phyloP scores from a whole-genome alignment of 2,888 invertebrate species.

The Andrena camellia region DNA sequence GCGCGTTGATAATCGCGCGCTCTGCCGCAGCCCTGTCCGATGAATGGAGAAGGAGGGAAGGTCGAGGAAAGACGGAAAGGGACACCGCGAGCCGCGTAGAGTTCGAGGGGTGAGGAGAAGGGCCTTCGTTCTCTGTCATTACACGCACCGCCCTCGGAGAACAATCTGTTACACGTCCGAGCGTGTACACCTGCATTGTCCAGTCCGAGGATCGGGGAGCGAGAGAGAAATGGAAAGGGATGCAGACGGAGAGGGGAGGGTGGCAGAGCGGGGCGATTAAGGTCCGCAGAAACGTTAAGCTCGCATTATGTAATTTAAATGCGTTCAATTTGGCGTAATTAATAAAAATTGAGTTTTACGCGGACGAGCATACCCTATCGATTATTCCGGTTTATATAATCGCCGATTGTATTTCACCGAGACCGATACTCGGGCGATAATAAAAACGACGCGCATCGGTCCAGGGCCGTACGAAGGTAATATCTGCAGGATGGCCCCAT shows the following conservation, averaged over 20 bases:
- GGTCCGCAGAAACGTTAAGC: constrained; percentile 40
- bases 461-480: constrained; percentile 76
- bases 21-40: not conserved
- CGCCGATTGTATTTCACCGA: constrained; percentile 49
- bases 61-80: not conserved
- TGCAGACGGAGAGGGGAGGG: not conserved
- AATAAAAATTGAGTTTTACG: constrained; percentile 65
- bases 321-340: constrained; percentile 65
- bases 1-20: constrained; percentile 70
- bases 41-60: not conserved
- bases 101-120: constrained; percentile 16
- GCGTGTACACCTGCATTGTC: constrained; percentile 47
- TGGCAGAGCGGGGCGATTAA: constrained; percentile 46
- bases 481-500: constrained; percentile 83
- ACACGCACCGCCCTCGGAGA: constrained; percentile 58
- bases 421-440: constrained; percentile 61
- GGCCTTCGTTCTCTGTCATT: constrained; percentile 46
- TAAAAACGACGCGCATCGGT: constrained; percentile 72
- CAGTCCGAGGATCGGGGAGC: constrained; percentile 22
- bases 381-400: constrained; percentile 63
- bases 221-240: not conserved
- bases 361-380: constrained; percentile 53
- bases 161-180: constrained; percentile 57
- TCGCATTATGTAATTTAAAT: constrained; percentile 65
- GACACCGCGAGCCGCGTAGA: not conserved